These are phyloP conservation scores for Hedya salicella DNA, from an alignment of 2,888 invertebrate species.

Conservation along the genomic window DNA sequence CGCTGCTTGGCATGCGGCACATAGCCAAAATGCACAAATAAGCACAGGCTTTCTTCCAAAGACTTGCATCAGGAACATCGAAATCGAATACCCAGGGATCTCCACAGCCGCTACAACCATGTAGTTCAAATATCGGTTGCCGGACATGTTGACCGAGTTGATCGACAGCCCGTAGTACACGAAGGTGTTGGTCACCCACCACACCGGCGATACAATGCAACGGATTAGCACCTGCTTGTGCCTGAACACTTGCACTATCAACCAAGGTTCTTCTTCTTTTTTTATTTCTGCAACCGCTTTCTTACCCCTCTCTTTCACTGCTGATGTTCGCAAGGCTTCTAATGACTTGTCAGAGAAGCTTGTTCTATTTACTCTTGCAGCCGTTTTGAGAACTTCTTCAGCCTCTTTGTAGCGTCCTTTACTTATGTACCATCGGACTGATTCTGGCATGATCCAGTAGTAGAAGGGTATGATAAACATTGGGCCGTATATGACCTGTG, in stretches of 20 bases:
- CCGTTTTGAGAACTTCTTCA: slow-evolving; percentile 84
- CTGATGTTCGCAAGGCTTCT: slow-evolving; percentile 47
- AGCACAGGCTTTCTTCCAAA: slow-evolving; percentile 86
- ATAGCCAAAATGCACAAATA: slow-evolving; percentile 82
- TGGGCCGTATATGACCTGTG: slow-evolving; percentile 88
- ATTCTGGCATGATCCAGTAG: slow-evolving; percentile 88
- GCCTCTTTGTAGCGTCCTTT: slow-evolving; percentile 88
- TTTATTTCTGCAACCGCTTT: no score
- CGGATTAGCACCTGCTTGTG: slow-evolving; percentile 61
- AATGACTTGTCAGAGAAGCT: slow-evolving; percentile 64
- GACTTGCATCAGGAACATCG: slow-evolving; percentile 83
- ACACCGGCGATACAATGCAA: slow-evolving; percentile 73
- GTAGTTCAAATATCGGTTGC: slow-evolving; percentile 87
- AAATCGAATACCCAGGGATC: slow-evolving; percentile 87
- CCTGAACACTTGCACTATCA: slow-evolving; percentile 54
- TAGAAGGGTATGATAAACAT: slow-evolving; percentile 86
- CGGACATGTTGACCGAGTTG: slow-evolving; percentile 87
- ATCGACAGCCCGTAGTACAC: slow-evolving; percentile 88
- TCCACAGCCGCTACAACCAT: slow-evolving; percentile 86
- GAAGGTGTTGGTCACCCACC: slow-evolving; percentile 87
- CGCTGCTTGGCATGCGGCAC: slow-evolving; percentile 83
- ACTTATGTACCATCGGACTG: slow-evolving; percentile 90
- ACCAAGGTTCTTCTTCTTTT: no score
- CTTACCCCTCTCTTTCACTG: no score
- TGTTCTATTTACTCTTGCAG: slow-evolving; percentile 85